phyloP scores from a whole-genome alignment of 2,113 vertebrate species.

The Protobothrops flavoviridis region DNA sequence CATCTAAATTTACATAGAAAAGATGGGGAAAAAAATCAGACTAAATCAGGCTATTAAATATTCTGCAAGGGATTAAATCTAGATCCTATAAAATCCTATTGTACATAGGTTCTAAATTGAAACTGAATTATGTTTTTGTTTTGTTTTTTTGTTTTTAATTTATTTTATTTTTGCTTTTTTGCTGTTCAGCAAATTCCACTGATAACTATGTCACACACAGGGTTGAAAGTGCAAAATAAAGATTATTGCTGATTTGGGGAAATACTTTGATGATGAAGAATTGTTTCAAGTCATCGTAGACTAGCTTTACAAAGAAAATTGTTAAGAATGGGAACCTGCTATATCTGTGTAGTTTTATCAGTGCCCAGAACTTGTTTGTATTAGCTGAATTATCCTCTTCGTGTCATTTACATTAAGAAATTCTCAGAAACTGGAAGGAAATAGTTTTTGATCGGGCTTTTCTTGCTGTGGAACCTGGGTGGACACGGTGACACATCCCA shows the following conservation, averaged over 20 bases:
- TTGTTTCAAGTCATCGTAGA: neutral
- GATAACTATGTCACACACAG: neutral
- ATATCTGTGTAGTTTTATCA: neutral
- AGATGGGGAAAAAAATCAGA: too few species aligned
- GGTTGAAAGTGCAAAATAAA: neutral
- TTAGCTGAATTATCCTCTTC: neutral
- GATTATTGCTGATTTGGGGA: neutral
- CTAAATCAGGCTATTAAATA: too few species aligned
- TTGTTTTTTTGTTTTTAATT: too few species aligned
- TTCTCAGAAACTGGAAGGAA: neutral
- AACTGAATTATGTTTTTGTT: too few species aligned
- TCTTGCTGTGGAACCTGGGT: neutral
- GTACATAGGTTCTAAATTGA: too few species aligned
- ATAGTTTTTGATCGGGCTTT: conserved; percentile 3
- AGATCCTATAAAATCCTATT: too few species aligned
- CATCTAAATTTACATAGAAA: too few species aligned
- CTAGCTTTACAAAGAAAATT: neutral
- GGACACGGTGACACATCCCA: neutral
- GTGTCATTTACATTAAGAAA: neutral
- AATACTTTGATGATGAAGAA: neutral
- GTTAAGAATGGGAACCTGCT: too few species aligned
- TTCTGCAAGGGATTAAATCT: too few species aligned
- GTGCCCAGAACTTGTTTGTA: neutral
- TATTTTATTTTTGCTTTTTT: neutral
- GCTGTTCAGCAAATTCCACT: neutral